Evolutionary conservation across 2,113 vertebrate genomes (phyloP), one percentile per base, ranked within the genome.

Genomic region (Hoplias malabaricus): DNA sequence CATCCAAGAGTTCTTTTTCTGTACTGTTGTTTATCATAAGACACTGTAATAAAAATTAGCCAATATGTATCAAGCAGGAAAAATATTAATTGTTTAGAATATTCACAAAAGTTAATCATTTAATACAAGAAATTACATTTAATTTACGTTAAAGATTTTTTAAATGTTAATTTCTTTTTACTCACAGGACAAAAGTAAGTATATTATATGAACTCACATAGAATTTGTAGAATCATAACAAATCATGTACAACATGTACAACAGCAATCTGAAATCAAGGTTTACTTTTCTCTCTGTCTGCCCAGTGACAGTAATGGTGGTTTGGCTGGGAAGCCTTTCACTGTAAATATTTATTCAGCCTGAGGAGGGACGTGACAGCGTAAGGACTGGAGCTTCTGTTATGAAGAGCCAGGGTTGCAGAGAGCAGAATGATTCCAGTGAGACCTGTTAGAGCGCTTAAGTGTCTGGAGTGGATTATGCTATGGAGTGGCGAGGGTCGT

Each of bases 301-400:
- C 29, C 19, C 67, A 54, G 73, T 76, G 73, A 76, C 72, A 66
- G 65, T 79, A 79, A 82, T 79, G 62, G 48, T 23, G 33, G 66
- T 19, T 75, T 68, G 78, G 71, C 72, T 33, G 21, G 65, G 66
- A 79, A 70, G 40, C 33, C 27, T 46, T 9, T 0, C n/a, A 48
- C 71, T 40, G 66, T 82, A 82, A 79, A 79, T 82, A 82, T 82
- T 82, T 82, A 75, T 66, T 70, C 25, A 38, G 13, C n/a, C 75
- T 66, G 53, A 74, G 59, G 69, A 48, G 31, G 69, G 74, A 43
- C 21, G 62, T 74, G 27, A 65, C 69, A 73, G 75, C 23, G 31
- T 50, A 13, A 65, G 34, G 59, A 69, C 7, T 9, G 57, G 46
- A 72, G 68, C 31, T 74, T 38, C 62, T 56, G 50, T 72, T 63